A percentile compares a stretch with the other conserved stretches of the same genome.
These are phyloP conservation scores for Anthrax anthrax DNA, from an alignment of 2,888 invertebrate species.

Conservation along the genomic window DNA sequence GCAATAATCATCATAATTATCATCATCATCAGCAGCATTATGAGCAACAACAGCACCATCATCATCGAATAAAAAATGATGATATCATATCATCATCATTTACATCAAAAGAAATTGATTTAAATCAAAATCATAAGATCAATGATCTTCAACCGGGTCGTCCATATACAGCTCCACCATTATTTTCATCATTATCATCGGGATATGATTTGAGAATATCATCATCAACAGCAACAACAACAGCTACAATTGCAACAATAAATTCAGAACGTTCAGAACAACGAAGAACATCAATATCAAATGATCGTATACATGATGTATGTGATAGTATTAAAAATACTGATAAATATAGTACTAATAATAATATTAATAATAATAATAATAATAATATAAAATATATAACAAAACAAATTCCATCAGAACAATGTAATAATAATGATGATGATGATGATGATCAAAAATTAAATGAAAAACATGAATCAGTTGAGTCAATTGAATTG, in stretches of 20 bases:
- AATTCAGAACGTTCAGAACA: not conserved
- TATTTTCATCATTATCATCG: not conserved
- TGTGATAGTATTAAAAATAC: too few species aligned
- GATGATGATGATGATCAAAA: too few species aligned
- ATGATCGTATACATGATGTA: not conserved
- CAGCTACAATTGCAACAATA: too few species aligned
- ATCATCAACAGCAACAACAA: not conserved
- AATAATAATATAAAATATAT: too few species aligned
- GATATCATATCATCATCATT: not conserved
- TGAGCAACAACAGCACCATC: not conserved
- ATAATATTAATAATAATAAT: too few species aligned
- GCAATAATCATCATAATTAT: not conserved
- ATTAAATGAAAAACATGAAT: not conserved
- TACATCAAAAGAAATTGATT: not conserved
- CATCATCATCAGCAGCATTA: not conserved
- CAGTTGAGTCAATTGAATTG: not conserved
- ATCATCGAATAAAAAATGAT: not conserved
- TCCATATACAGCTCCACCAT: constrained; percentile 7
- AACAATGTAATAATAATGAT: too few species aligned
- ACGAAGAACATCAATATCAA: not conserved
- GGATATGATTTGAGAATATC: constrained; percentile 4
- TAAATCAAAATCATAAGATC: not conserved
- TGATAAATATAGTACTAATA: too few species aligned
- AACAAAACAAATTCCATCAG: too few species aligned
- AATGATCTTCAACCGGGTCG: not conserved